Conservation (phyloP, 2,888 invertebrate genomes). For the Beris chalybata region DNA sequence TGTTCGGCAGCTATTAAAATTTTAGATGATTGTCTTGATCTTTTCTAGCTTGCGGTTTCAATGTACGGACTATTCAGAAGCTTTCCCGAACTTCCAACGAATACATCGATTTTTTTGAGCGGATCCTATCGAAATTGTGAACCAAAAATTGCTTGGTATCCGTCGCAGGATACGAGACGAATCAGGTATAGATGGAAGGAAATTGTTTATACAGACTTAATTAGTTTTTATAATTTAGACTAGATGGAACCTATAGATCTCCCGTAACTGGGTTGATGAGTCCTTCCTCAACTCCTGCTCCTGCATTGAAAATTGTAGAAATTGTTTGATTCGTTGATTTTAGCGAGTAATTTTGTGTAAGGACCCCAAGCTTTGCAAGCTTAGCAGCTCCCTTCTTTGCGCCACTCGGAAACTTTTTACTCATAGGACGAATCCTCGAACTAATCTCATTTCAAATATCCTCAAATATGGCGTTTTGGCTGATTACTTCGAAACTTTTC, state of each 20-base stretch:
- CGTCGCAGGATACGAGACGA: constrained; percentile 57
- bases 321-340: too few species aligned
- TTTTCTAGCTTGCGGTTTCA: constrained; percentile 58
- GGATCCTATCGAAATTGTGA: constrained; percentile 58
- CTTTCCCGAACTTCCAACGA: constrained; percentile 60
- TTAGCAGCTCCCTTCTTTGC: too few species aligned
- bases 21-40: not conserved
- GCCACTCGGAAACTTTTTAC: too few species aligned
- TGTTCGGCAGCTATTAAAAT: not conserved
- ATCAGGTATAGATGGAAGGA: constrained; percentile 47
- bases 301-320: too few species aligned
- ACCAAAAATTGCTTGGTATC: constrained; percentile 63
- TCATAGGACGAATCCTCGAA: too few species aligned
- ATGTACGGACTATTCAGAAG: constrained; percentile 56
- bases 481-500: too few species aligned
- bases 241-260: not conserved
- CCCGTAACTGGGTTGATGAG: too few species aligned
- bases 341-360: too few species aligned
- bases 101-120: constrained; percentile 59
- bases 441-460: too few species aligned
- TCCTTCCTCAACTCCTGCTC: too few species aligned
- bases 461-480: too few species aligned
- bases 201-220: not conserved
- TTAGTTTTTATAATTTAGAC: not conserved
- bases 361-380: too few species aligned